Evolutionary conservation across 2,113 vertebrate genomes (phyloP), one percentile per base, ranked within the genome.

Genomic region (Capricornis sumatraensis): DNA sequence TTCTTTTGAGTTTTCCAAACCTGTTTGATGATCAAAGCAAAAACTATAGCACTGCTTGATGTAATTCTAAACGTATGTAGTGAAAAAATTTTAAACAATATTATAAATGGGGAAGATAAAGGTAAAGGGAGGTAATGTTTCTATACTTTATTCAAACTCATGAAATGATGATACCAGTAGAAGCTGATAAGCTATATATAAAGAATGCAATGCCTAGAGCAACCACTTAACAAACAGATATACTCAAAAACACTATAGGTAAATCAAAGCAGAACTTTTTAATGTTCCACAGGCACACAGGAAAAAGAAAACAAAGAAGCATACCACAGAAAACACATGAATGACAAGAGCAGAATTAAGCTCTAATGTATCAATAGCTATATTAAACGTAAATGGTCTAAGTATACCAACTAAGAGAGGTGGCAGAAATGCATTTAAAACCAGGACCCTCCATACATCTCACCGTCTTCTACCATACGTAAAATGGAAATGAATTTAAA

Each of bases 391-490:
- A 90, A 93, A 58, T 67, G 13, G 27, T 30, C 62, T 53, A 71
- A 92, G 30, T 40, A 14, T 25, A 47, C 16, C 55, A 58, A 33
- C 43, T n/a, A 30, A 91, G 87, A 74, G 17, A 55, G 17, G 30
- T 25, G 52, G 30, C 36, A 60, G 50, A 52, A 19, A 62, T 40
- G 1, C 43, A 13, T 36, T 33, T 4, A 81, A 50, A 52, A 81
- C 12, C 10, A 13, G 33, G 76, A 50, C 76, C 28, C 6, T 74
- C 21, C 36, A 40, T 74, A 74, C n/a, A 71, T 71, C n/a, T 71
- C n/a, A 40, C 10, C 2, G 0, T 74, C 67, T 74, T 19, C n/a
- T 71, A 3, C 17, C 64, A 71, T 71, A 2, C 0, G 2, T 36
- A 71, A 36, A 45, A 43, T 43, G 43, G 50, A 52, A 19, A 62